phyloP scores from a whole-genome alignment of 2,113 vertebrate species.

The Caracal caracal region DNA sequence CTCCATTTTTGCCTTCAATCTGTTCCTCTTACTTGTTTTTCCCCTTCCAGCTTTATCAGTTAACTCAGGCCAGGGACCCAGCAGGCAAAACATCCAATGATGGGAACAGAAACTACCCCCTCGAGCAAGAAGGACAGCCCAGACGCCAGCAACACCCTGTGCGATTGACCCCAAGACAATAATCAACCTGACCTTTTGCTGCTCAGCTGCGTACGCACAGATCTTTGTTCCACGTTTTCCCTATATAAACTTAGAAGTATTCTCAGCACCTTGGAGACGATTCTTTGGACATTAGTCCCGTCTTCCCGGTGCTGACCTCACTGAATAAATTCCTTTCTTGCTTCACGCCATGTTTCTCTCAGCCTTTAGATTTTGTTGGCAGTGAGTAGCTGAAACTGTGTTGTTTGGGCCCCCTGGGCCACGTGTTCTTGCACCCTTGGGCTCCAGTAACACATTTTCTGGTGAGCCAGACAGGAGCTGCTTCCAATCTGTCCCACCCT shows the following conservation, averaged over 20 bases:
- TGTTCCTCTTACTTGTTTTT: not conserved
- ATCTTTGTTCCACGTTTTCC: not conserved
- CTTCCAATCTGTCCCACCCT: not conserved
- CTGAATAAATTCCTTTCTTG: not conserved
- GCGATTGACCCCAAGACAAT: not conserved
- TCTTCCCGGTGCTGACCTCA: not conserved
- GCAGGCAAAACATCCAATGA: not conserved
- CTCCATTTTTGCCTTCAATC: not conserved
- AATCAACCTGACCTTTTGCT: not conserved
- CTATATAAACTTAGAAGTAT: not conserved
- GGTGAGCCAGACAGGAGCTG: not conserved
- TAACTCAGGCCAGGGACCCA: not conserved
- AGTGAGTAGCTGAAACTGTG: not conserved
- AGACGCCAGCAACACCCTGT: not conserved
- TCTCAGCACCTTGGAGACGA: not conserved
- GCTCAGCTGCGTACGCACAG: not conserved
- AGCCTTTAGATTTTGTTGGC: not conserved
- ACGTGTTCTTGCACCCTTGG: not conserved
- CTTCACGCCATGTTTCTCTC: not conserved
- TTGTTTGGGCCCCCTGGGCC: not conserved
- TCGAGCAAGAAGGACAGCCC: not conserved
- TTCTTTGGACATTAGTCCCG: not conserved
- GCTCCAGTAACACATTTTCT: not conserved
- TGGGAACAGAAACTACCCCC: not conserved
- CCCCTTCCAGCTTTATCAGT: not conserved